phyloP scores from a whole-genome alignment of 2,113 vertebrate genomes.

The Sarotherodon lohbergeri region DNA sequence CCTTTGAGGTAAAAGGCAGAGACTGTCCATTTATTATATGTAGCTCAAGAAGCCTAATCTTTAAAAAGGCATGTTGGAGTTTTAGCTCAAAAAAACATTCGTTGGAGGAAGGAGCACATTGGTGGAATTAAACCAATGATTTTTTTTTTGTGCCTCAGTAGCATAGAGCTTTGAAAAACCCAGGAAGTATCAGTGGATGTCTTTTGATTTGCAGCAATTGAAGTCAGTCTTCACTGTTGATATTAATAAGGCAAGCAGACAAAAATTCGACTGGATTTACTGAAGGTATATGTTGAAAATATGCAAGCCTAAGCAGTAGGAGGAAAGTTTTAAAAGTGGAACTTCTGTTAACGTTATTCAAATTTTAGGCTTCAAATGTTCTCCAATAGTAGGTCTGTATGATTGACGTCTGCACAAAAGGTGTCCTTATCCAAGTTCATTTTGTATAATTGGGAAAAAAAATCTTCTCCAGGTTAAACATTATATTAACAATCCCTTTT shows the following conservation, averaged over 20 bases:
- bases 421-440: not conserved
- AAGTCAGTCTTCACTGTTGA: not conserved
- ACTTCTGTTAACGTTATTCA: not conserved
- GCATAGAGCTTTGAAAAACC: not conserved
- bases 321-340: not conserved
- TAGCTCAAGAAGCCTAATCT: not conserved
- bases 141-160: not conserved
- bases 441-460: not conserved
- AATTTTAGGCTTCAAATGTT: slow-evolving; percentile 12
- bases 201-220: slow-evolving; percentile 11
- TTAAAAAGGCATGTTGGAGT: not conserved
- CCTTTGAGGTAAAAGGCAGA: slow-evolving; percentile 8
- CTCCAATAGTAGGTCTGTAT: not conserved
- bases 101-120: not conserved
- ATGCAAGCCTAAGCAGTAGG: not conserved
- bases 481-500: not conserved
- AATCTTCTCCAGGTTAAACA: not conserved
- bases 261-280: not conserved
- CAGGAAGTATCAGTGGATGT: not conserved
- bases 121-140: not conserved
- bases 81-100: not conserved
- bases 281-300: not conserved
- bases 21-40: not conserved
- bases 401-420: not conserved
- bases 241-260: not conserved